A percentile compares a stretch with the other conserved stretches of the same genome.
Evolutionary conservation across 2,113 vertebrate genomes (phyloP).

Genomic region (Haplotaxodon microlepis): DNA sequence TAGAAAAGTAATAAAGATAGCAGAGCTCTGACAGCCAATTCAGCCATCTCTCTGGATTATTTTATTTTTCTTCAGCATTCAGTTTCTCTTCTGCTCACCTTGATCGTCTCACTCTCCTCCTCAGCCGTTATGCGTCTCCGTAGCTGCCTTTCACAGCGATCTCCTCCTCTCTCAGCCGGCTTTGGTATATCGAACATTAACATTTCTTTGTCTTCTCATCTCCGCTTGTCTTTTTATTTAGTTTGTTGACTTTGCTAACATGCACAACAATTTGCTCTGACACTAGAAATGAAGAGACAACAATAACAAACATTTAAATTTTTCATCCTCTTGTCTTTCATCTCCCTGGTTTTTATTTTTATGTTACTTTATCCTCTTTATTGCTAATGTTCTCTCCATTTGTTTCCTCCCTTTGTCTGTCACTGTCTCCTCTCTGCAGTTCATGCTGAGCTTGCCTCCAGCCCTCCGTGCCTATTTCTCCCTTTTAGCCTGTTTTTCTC

Average conservation of each 20-base stretch:
- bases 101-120: not conserved
- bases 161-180: not conserved
- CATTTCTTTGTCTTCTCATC: not conserved
- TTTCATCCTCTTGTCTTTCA: not conserved
- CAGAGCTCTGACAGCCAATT: conserved; percentile 38
- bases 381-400: not conserved
- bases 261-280: not conserved
- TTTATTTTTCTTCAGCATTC: not conserved
- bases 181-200: not conserved
- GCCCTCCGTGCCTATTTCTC: conserved; percentile 24
- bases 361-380: not conserved
- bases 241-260: not conserved
- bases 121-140: not conserved
- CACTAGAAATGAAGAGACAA: not conserved
- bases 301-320: not conserved
- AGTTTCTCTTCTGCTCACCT: not conserved
- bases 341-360: not conserved
- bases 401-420: conserved; percentile 15
- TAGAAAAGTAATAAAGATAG: conserved; percentile 60
- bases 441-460: conserved; percentile 54
- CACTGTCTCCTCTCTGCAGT: conserved; percentile 7
- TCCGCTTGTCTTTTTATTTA: not conserved
- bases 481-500: conserved; percentile 48
- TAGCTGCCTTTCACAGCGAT: not conserved
- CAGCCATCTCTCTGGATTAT: conserved; percentile 15